Conservation (phyloP, 2,888 invertebrate species). For the Cephus sareptanus region DNA sequence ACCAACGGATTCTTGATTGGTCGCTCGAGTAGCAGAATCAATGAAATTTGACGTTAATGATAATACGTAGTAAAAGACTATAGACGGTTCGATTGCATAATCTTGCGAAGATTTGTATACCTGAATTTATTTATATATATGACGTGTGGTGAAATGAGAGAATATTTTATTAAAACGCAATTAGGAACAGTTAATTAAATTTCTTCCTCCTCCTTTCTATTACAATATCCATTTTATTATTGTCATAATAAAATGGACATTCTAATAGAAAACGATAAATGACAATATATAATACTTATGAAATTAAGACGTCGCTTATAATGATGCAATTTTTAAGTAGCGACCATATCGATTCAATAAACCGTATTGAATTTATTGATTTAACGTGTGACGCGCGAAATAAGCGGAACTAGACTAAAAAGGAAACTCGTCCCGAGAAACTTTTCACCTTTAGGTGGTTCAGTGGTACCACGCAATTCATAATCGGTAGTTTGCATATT, state of each 20-base stretch:
- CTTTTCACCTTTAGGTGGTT: not conserved
- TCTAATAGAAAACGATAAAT: not conserved
- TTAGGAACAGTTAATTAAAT: not conserved
- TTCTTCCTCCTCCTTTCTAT: too few species aligned
- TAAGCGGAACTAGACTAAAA: not conserved
- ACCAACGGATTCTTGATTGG: too few species aligned
- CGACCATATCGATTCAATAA: too few species aligned
- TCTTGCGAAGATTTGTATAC: not conserved
- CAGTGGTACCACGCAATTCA: not conserved
- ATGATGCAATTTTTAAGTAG: not conserved
- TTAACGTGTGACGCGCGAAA: not conserved
- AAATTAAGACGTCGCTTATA: not conserved
- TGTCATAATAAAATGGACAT: not conserved
- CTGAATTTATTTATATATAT: not conserved
- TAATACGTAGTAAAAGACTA: not conserved
- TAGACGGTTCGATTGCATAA: not conserved
- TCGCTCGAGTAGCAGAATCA: not conserved
- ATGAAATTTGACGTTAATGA: not conserved
- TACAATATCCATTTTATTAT: too few species aligned
- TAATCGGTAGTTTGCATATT: not conserved
- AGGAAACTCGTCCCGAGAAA: not conserved
- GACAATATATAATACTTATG: not conserved
- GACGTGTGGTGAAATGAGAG: not conserved
- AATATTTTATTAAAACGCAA: not conserved
- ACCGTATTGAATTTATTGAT: not conserved